phyloP scores from a whole-genome alignment of 2,888 invertebrate genomes.

The Lycocerus yunnanus region DNA sequence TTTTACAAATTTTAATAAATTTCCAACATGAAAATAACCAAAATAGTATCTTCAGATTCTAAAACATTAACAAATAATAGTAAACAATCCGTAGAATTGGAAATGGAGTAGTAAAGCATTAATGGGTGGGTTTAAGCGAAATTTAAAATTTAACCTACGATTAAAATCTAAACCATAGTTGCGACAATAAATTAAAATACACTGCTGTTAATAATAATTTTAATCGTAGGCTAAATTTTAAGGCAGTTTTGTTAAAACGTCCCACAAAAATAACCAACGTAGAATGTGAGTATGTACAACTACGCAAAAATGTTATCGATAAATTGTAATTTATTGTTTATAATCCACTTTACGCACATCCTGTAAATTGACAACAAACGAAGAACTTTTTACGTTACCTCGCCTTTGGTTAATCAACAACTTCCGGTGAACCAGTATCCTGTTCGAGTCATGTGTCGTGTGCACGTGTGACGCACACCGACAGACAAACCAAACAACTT shows the following conservation, averaged over 20 bases:
- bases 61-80: not conserved
- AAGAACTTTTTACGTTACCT: conserved; percentile 35
- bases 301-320: not conserved
- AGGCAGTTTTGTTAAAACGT: not conserved
- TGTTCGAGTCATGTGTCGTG: conserved; percentile 45
- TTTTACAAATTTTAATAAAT: not conserved
- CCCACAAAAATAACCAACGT: not conserved
- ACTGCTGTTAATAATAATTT: not conserved
- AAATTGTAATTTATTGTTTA: not conserved
- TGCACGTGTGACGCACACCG: conserved; percentile 45
- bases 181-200: not conserved
- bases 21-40: not conserved
- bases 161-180: not conserved
- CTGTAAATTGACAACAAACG: conserved; percentile 24
- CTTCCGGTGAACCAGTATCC: conserved; percentile 48
- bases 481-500: conserved; percentile 39
- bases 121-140: too few species aligned
- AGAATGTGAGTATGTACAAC: too few species aligned
- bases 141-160: not conserved
- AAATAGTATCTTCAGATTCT: not conserved
- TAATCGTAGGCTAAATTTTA: not conserved
- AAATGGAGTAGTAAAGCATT: too few species aligned
- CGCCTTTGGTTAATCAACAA: conserved; percentile 45
- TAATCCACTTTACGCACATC: conserved; percentile 16
- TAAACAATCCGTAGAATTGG: too few species aligned